phyloP scores from a whole-genome alignment of 2,797 vertebrate genomes.

The Natrix natrix region DNA sequence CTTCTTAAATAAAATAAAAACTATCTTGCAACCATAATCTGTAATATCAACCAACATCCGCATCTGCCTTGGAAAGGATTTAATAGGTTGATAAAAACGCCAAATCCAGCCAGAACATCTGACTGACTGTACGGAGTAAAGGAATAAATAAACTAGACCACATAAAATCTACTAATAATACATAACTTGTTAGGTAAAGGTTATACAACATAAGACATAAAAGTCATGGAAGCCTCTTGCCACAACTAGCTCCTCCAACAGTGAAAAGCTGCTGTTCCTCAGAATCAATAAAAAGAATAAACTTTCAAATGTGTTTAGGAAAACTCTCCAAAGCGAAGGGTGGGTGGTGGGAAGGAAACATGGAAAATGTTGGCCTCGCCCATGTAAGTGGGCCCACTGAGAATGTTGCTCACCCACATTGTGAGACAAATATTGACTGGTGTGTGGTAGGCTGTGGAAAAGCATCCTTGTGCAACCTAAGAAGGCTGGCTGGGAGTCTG shows the following conservation, averaged over 20 bases:
- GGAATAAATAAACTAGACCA: not conserved
- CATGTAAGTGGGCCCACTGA: not conserved
- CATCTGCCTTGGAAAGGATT: not conserved
- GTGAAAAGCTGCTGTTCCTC: not conserved
- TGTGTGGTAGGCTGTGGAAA: not conserved
- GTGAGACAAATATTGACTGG: not conserved
- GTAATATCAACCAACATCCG: not conserved
- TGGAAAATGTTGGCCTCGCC: not conserved
- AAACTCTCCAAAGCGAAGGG: not conserved
- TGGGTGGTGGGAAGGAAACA: not conserved
- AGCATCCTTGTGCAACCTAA: not conserved
- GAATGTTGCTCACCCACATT: not conserved
- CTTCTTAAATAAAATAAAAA: not conserved
- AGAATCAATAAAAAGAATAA: not conserved
- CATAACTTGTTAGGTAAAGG: not conserved
- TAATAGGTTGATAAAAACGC: not conserved
- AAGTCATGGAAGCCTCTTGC: not conserved
- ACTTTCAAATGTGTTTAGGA: not conserved
- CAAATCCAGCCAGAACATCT: not conserved
- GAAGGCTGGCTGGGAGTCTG: not conserved
- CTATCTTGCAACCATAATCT: not conserved
- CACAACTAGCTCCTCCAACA: not conserved
- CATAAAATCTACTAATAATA: not conserved
- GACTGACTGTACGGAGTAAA: not conserved
- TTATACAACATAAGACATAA: not conserved